Evolutionary conservation across 92 coral and sea anemone species (phyloP).

Genomic region (Plumapathes pennacea): DNA sequence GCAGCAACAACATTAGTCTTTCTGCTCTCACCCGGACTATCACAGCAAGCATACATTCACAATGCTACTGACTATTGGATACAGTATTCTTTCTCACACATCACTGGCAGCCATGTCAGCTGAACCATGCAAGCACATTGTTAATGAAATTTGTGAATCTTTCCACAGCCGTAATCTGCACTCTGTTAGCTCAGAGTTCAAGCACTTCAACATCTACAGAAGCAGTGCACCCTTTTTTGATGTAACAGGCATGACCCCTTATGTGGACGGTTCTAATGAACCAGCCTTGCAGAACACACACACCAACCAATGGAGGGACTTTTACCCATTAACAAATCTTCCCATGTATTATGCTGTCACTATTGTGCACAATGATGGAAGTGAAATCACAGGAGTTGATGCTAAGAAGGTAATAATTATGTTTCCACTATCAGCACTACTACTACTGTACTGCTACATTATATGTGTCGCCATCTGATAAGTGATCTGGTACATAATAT

Average conservation of each 20-base stretch:
- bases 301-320: slow-evolving; percentile 66
- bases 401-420: slow-evolving; percentile 58
- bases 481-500: no score
- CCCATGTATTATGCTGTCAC: slow-evolving; percentile 90
- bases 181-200: slow-evolving; percentile 72
- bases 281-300: slow-evolving; percentile 48
- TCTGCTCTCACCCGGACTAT: no score
- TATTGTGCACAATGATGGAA: slow-evolving; percentile 72
- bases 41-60: no score
- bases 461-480: no score
- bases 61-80: no score
- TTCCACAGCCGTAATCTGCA: slow-evolving; percentile 21
- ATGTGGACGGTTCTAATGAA: slow-evolving; percentile 68
- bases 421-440: no score
- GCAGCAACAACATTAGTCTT: no score
- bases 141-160: no score
- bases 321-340: slow-evolving; percentile 65
- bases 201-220: slow-evolving; percentile 86
- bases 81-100: no score
- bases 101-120: no score
- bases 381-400: slow-evolving; percentile 54
- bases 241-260: slow-evolving; percentile 76
- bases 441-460: no score
- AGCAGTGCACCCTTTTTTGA: slow-evolving; percentile 49
- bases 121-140: no score